Base-by-base conservation (phyloP, 2,113 vertebrate species). In the Pedetes capensis region DNA sequence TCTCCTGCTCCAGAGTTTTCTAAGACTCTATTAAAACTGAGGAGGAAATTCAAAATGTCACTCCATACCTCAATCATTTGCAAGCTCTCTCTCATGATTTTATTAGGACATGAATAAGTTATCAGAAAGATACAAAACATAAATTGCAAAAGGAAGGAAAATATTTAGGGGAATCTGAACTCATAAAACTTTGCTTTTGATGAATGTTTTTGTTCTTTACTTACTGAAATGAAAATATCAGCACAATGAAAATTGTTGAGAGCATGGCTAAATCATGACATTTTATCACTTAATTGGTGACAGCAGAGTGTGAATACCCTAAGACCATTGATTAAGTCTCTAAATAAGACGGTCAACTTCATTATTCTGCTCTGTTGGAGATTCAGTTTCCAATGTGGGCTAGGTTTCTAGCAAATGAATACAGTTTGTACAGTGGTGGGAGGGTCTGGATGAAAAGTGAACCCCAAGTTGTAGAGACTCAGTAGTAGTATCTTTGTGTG, bases 141-240 rank as follows among this genome's bases (percentile, higher is more conserved):
- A 78, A 37, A n/a, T 63, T 91, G 3, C 18, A 82, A 59, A 63
- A 22, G n/a, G 63, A 83, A 71, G 51, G 10, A 53, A 53, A 44
- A 49, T 90, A 72, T 94, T 92, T 69, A 84, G 76, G 3, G 6
- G 29, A 84, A 59, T 42, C 6, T 22, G 87, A 57, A 71, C 55
- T 64, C 47, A 61, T 72, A 68, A 32, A 81, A 23, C 34, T 55
- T 81, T 68, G 39, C 23, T 88, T 81, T 69, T 72, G 49, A 57
- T 95, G 72, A 91, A 93, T 53, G 91, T 93, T 80, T 14, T 78
- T 84, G 47, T 91, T 80, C 32, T 83, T 64, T 59, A 44, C 53
- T 57, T 96, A 42, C 78, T 76, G 37, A 64, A 57, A 86, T 91
- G 57, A 88, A 95, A 96, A 91, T 88, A 88, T 63, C 49, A 74